Base-by-base conservation (phyloP, 2,888 invertebrate genomes). In the Agrilus cyanescens region DNA sequence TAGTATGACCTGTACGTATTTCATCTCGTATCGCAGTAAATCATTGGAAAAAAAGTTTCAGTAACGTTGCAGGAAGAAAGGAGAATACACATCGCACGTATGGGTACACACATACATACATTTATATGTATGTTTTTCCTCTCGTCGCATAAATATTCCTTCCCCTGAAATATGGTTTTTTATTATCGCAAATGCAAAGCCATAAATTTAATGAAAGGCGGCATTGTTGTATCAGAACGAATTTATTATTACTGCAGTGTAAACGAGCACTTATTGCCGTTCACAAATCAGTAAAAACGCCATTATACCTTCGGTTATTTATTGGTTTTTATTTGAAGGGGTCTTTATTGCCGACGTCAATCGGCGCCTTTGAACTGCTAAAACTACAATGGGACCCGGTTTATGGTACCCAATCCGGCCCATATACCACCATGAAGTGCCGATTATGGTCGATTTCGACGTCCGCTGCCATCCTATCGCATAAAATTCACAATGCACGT, bases 121-220 rank as follows among this genome's bases (percentile, higher is more conserved):
- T 10, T 10, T 6, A 10, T 10, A 25, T 25, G 46, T 45, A 45
- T 45, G 42, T 39, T 34, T 39, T 39, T 48, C 47, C 45, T 46
- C 46, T 49, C 43, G 43, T 46, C 50, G 46, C 52, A 56, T 55
- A 56, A 56, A 56, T 56, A 55, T 54, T 56, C 49, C 53, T 50
- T 52, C 50, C 48, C 53, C 55, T 55, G 55, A 57, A 58, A 58
- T 58, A 58, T 58, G 57, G 57, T 57, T 57, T 58, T 58, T 57
- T 56, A 56, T 56, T 58, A 56, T 57, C 54, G 52, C 53, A 48
- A 49, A 56, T 52, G 54, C 57, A 58, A 56, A 57, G 55, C 53
- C 54, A 58, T 61, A 61, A 60, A 61, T 61, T 57, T 56, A 52
- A 55, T 56, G 53, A 55, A 54, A 55, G 57, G 55, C 56, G 57